Evolutionary conservation across 2,113 vertebrate genomes (phyloP).

Genomic region (Suncus etruscus): DNA sequence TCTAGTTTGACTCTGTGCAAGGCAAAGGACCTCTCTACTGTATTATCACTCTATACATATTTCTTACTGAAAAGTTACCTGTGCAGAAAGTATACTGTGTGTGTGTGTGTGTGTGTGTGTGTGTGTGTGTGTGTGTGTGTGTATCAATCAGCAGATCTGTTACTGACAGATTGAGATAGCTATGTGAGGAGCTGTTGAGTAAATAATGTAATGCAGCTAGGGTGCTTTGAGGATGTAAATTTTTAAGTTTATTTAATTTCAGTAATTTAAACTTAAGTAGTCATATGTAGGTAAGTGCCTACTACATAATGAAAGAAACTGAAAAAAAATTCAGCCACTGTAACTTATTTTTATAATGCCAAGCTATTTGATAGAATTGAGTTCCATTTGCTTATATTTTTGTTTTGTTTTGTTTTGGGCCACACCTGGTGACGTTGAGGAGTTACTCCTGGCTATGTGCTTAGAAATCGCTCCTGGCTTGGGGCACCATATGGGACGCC

Average conservation of each 20-base stretch:
- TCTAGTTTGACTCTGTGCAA: no score
- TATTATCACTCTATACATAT: neutral
- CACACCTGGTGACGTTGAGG: no score
- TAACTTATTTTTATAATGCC: neutral
- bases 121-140: neutral
- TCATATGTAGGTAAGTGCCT: neutral
- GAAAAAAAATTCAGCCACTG: neutral
- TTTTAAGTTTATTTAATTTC: constrained; percentile 20
- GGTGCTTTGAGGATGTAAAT: neutral
- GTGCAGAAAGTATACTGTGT: no score
- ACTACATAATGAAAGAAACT: neutral
- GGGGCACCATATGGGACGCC: no score
- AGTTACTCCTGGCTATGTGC: no score
- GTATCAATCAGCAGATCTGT: neutral
- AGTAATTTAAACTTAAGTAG: constrained; percentile 41
- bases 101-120: neutral
- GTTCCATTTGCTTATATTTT: neutral
- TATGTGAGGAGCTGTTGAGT: neutral
- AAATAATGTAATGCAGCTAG: neutral
- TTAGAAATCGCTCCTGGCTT: no score
- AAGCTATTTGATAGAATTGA: neutral
- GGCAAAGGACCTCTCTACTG: no score
- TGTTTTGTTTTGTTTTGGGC: neutral
- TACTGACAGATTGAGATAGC: no score
- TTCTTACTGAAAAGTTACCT: neutral